Evolutionary conservation across 2,797 vertebrate genomes (phyloP).

Genomic region (Microctenopoma stevenorrisi): DNA sequence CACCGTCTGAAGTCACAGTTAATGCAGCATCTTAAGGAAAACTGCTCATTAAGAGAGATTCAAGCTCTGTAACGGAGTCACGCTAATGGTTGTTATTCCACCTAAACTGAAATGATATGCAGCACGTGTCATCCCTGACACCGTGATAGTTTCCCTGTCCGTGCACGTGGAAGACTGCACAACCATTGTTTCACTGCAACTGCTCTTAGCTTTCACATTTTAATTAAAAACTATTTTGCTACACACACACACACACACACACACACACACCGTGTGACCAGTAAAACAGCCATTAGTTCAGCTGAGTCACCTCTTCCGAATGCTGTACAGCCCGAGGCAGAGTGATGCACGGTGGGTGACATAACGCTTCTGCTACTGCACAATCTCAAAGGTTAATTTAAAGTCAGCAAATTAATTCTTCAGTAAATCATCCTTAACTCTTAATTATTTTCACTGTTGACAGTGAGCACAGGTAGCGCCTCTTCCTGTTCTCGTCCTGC

Average conservation of each 20-base stretch:
- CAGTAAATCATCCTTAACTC: conserved; percentile 53
- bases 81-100: conserved; percentile 27
- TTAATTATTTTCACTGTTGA: conserved; percentile 43
- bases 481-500: conserved; percentile 30
- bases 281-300: conserved; percentile 45
- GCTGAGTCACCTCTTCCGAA: conserved; percentile 60
- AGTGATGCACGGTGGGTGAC: conserved; percentile 39
- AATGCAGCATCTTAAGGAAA: conserved; percentile 32
- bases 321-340: conserved; percentile 35
- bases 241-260: background rate
- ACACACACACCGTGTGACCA: conserved; percentile 29
- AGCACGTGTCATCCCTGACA: conserved; percentile 40
- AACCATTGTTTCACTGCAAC: conserved; percentile 17
- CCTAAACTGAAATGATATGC: conserved; percentile 32
- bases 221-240: conserved; percentile 54
- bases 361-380: conserved; percentile 37
- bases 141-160: conserved; percentile 33
- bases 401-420: conserved; percentile 54
- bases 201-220: conserved; percentile 53
- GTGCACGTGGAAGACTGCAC: conserved; percentile 39
- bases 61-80: conserved; percentile 39
- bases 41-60: conserved; percentile 54
- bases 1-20: conserved; percentile 26
- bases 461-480: conserved; percentile 2
- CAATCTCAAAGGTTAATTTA: conserved; percentile 61